Base-by-base conservation (phyloP, 2,888 invertebrate genomes). In the Heliconius ismenius region DNA sequence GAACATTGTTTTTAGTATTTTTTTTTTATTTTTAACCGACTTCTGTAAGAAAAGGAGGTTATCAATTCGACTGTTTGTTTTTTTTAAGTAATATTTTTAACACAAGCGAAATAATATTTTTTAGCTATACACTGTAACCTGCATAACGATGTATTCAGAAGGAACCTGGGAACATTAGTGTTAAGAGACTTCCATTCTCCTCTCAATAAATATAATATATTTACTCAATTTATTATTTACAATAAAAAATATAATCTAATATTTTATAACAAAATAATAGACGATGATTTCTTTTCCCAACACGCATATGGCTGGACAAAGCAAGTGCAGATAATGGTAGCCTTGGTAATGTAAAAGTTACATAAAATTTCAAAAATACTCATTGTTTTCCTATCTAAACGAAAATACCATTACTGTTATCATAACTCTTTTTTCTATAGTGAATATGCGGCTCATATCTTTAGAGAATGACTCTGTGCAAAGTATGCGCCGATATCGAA, bases 381-480 rank as follows among this genome's bases (percentile, higher is more conserved):
- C 82, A 82, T 82, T 80, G 83, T 84, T 83, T 85, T 86, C 85
- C 83, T 83, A 78, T 80, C 76, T 84, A 86, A 86, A 85, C 86
- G 84, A 84, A 80, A 82, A 86, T 86, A 82, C 84, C 84, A 85
- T 84, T 88, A 78, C 69, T 73, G 15, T 70, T 32, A 74, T 69
- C 39, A 63, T 77, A 39, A 49, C 32, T 70, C 28, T 60, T 58
- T 60, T 63, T 74, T 32, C 49, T 65, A 28, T 32, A 54, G 18
- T 21, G 15, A 74, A 32, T 26, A 60, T 72, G 26, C 26, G 13
- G 13, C 43, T 62, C 39, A 26, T 10, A 73, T 73, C 73, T 62
- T 73, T 43, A 36, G n/a, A 58, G 1, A 70, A 70, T 70, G 54
- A 32, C 70, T 70, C 58, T 54, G 28, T 70, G 49, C 70, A 63